These are phyloP conservation scores for Brevimyrus niger DNA, from an alignment of 2,113 vertebrate genomes.

Conservation along the genomic window DNA sequence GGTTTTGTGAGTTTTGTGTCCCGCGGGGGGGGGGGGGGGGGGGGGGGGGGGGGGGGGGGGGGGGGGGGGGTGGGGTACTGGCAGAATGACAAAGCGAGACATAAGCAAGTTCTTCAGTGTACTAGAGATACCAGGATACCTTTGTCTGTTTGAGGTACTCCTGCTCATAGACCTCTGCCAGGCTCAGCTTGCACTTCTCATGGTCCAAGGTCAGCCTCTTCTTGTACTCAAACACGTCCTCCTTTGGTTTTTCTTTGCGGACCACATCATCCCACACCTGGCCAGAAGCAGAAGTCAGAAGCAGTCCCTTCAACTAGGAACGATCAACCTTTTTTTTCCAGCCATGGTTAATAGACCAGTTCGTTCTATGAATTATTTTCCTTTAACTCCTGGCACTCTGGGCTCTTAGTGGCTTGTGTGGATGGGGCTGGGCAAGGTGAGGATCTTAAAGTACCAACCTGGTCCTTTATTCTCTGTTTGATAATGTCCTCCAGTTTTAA, in stretches of 20 bases:
- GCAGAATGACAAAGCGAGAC: neutral
- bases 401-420: neutral
- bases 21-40: too few relatives aligned
- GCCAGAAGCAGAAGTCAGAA: constrained; percentile 24
- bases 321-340: neutral
- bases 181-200: constrained; percentile 92
- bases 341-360: neutral
- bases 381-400: neutral
- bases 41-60: too few relatives aligned
- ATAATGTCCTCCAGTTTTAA: constrained; percentile 89
- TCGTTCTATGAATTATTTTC: neutral
- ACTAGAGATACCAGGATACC: constrained; percentile 52
- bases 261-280: constrained; percentile 93
- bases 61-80: neutral
- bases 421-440: neutral
- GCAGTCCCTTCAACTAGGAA: neutral
- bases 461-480: constrained; percentile 91
- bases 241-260: constrained; percentile 89
- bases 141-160: constrained; percentile 85
- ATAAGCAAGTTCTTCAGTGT: neutral
- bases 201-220: constrained; percentile 87
- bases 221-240: constrained; percentile 85
- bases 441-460: constrained; percentile 56
- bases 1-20: too few relatives aligned
- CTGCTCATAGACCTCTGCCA: constrained; percentile 91